These are phyloP conservation scores for Zaprionus ghesquierei DNA, from an alignment of 1,140 invertebrate genomes.

Conservation along the genomic window DNA sequence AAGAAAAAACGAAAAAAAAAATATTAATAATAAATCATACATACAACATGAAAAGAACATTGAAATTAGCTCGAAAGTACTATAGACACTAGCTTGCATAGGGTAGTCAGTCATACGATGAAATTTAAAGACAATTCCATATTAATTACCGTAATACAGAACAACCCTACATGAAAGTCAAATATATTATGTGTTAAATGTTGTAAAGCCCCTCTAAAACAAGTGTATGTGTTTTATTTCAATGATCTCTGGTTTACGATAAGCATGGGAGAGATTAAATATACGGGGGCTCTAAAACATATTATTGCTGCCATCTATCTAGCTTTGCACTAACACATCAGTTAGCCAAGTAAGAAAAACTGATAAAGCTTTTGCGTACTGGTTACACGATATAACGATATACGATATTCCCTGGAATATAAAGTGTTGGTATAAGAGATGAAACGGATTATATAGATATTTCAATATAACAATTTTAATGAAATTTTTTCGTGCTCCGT, in stretches of 20 bases:
- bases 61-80: slow-evolving; percentile 5
- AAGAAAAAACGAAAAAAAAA: slow-evolving; percentile 33
- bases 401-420: no score
- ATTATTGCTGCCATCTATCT: no score
- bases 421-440: no score
- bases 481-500: no score
- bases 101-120: slow-evolving; percentile 23
- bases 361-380: no score
- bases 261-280: no score
- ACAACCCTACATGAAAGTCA: slow-evolving; percentile 48
- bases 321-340: no score
- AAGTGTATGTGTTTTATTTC: slow-evolving; percentile 32
- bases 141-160: slow-evolving; percentile 31
- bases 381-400: no score
- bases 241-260: not conserved
- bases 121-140: slow-evolving; percentile 56
- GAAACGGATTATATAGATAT: no score
- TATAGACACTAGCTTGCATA: slow-evolving; percentile 22
- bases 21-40: slow-evolving; percentile 9
- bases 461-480: no score
- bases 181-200: slow-evolving; percentile 75
- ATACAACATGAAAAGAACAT: slow-evolving; percentile 5
- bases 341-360: no score
- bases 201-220: slow-evolving; percentile 77
- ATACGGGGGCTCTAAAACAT: no score